Evolutionary conservation across 2,888 invertebrate genomes (phyloP).

Genomic region (Odontothrips loti): DNA sequence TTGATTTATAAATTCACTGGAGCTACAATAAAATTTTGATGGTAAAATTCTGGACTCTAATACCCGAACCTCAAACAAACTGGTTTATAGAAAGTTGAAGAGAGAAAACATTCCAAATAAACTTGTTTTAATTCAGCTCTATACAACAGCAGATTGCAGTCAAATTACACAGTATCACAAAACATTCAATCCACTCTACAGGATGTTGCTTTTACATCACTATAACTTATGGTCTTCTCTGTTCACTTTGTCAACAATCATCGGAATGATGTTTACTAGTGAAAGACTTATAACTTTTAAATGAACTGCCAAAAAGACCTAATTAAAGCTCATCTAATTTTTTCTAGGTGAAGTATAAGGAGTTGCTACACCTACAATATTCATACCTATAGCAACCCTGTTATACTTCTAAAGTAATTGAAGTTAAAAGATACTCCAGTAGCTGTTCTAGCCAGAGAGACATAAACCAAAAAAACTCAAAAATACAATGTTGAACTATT

Average conservation of each 20-base stretch:
- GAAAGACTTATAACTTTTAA: not conserved
- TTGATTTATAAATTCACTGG: not conserved
- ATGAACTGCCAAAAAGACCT: not conserved
- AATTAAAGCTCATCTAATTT: constrained; percentile 11
- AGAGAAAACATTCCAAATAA: not conserved
- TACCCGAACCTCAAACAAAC: not conserved
- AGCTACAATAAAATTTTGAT: not conserved
- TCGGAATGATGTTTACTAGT: not conserved
- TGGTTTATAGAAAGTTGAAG: not conserved
- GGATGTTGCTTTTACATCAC: constrained; percentile 6
- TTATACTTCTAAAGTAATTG: not conserved
- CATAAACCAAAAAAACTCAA: not conserved
- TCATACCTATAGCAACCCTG: not conserved
- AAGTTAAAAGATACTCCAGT: not conserved
- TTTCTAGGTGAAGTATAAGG: not conserved
- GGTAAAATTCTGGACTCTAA: not conserved
- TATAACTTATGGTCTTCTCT: not conserved
- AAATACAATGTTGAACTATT: not conserved
- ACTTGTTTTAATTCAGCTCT: not conserved
- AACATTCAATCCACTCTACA: constrained; percentile 7
- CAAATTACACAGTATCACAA: constrained; percentile 5
- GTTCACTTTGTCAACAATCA: not conserved
- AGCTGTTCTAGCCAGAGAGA: not conserved
- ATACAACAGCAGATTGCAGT: not conserved
- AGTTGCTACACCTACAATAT: constrained; percentile 10